Evolutionary conservation across 2,797 vertebrate genomes (phyloP), one percentile per base, ranked within the genome.

Genomic region (Siniperca scherzeri): DNA sequence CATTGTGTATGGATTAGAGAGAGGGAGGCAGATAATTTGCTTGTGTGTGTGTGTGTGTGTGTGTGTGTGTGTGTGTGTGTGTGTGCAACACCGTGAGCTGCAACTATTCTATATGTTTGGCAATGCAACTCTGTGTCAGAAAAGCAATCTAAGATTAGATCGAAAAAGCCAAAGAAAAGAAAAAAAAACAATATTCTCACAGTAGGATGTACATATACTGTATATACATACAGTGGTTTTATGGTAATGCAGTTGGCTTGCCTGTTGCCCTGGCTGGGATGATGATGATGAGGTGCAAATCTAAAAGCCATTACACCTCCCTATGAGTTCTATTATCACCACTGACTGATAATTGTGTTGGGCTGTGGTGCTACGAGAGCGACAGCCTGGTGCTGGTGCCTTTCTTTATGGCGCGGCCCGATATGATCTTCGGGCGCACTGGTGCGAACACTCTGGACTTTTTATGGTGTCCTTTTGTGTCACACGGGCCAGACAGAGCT

Each of bases 221-320:
- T 83, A 74, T 83, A 74, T 74, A 76, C 57, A 75, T 59, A 70
- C 36, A 70, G 44, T 61, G 57, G 69, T 82, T 89, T 5, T 83
- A 87, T 81, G 64, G 74, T 83, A 88, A 89, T 87, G 68, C 71
- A 71, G 56, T 84, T 71, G 80, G 81, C 69, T 84, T 79, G 82
- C 60, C 87, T 27, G 69, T 46, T 79, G 82, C 83, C 57, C 72
- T 76, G 77, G 52, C 89, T 86, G 66, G 78, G 84, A 82, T 81
- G 89, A 82, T 86, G 83, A 86, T 91, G 92, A 94, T 91, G 94
- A 94, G 89, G 92, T 92, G 91, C 91, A 90, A 93, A 95, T 96
- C 90, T 92, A 87, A 95, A 93, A 93, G 81, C 86, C 91, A 93
- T 94, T 94, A 91, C 78, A 92, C 91, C 92, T 93, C 88, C 86